Conservation (phyloP, 2,797 vertebrate species). For the Scyliorhinus canicula region DNA sequence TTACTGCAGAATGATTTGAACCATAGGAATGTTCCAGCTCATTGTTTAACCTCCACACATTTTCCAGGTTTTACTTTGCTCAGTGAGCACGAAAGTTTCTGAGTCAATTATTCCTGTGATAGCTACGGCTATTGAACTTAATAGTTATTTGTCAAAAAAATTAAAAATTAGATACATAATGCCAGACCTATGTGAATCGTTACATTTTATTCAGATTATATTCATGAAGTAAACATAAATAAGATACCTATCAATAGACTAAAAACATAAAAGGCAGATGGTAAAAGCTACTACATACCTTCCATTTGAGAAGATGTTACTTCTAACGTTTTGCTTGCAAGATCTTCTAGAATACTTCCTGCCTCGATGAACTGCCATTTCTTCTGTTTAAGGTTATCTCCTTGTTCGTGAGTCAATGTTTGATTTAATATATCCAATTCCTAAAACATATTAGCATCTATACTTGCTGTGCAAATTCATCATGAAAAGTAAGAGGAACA, state of each 20-base stretch:
- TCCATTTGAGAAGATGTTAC: slow-evolving; percentile 42
- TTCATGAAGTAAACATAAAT: not conserved
- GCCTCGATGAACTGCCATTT: slow-evolving; percentile 42
- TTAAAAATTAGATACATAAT: not conserved
- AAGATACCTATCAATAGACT: not conserved
- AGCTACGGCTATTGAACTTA: not conserved
- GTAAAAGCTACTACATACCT: slow-evolving; percentile 47
- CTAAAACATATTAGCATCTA: slow-evolving; percentile 51
- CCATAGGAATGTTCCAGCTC: not conserved
- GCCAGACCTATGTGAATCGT: not conserved
- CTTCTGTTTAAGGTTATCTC: slow-evolving; percentile 53
- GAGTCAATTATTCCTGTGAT: not conserved
- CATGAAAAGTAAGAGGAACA: not conserved
- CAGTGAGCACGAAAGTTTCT: not conserved
- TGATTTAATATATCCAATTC: slow-evolving; percentile 55
- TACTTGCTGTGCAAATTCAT: not conserved
- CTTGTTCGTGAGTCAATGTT: slow-evolving; percentile 60
- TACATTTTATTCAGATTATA: not conserved
- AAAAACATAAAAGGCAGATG: not conserved
- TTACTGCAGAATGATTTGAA: not conserved
- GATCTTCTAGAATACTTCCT: slow-evolving; percentile 44
- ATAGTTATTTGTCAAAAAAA: not conserved
- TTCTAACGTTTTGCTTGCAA: slow-evolving; percentile 44
- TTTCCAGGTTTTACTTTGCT: not conserved
- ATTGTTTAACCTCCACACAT: not conserved